These are phyloP conservation scores for Moxostoma hubbsi DNA, from an alignment of 2,797 vertebrate genomes.

Conservation along the genomic window DNA sequence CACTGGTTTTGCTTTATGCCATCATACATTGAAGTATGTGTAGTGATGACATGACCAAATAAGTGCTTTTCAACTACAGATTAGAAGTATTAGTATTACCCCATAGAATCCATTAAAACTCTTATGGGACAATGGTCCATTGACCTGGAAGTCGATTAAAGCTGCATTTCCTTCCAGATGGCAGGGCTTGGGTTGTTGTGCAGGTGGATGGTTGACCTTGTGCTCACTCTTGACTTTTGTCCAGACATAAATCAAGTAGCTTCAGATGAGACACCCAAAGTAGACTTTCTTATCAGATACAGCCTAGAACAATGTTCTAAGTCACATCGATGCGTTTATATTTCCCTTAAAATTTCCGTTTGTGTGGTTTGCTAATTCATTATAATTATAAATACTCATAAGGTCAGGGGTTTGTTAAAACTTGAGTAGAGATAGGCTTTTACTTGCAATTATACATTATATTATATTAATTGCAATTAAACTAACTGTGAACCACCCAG, in stretches of 20 bases:
- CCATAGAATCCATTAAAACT: constrained; percentile 25
- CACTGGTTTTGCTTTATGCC: constrained; percentile 11
- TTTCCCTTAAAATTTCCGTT: background rate
- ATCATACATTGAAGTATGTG: constrained; percentile 12
- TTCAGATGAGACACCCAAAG: constrained; percentile 6
- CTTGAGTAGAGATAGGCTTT: background rate
- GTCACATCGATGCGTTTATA: background rate
- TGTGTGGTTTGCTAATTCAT: no score
- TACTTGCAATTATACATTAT: no score
- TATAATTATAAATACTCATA: background rate
- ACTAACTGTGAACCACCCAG: no score
- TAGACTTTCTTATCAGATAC: constrained; percentile 33
- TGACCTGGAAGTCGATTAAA: constrained; percentile 52
- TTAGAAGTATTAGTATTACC: constrained; percentile 9
- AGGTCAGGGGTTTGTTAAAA: background rate
- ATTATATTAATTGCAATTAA: no score
- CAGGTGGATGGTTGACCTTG: constrained; percentile 43
- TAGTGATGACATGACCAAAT: constrained; percentile 17
- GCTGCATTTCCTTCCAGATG: constrained; percentile 49
- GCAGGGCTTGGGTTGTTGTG: constrained; percentile 35
- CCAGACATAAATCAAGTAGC: constrained; percentile 20
- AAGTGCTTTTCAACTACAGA: constrained; percentile 15
- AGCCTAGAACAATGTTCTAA: background rate
- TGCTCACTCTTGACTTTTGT: constrained; percentile 22
- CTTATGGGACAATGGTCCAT: constrained; percentile 5